Base-by-base conservation (phyloP, 2,888 invertebrate genomes). In the Oxytorus armatus region DNA sequence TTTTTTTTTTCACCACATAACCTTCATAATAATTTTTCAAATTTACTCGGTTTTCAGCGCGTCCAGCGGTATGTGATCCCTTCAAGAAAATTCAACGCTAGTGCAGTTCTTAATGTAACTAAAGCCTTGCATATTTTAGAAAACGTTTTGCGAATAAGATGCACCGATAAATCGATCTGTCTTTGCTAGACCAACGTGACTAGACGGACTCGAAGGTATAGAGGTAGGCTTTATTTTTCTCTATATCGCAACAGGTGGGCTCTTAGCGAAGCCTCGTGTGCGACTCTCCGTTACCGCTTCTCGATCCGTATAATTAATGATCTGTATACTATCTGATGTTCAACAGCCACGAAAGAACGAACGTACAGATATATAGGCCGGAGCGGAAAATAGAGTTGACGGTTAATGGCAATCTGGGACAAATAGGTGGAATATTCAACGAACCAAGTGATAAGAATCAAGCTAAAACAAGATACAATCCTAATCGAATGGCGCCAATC, bases 181-280 rank as follows among this genome's bases (percentile, higher is more conserved):
- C 53, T 53, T n/a, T 25, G 11, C n/a, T 53, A 14, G 25, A 25
- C 18, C 10, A n/a, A 23, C 14, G 25, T n/a, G 25, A 53, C n/a
- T 11, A n/a, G 25, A 11, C 36, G 36, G 39, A 66, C 66, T 21
- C 21, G 51, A 21, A 21, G 51, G 49, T 39, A 33, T 44, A 18
- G n/a, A 57, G 47, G 59, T 57, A n/a, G n/a, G 18, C 44, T 57
- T 33, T 23, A 21, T 25, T 53, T 39, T 47, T 53, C 63, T 53
- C 7, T 39, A 23, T 79, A 82, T 70, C 79, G 90, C 90, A 90
- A 90, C 90, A 90, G 90, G 90, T 90, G 89, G 89, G 86, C 86
- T 86, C 86, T 89, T 68, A 53, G 11, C 39, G 11, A 51, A 23
- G 66, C 66, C 51, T 66, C 65, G 65, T 29, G 65, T 16, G 65